phyloP scores from a whole-genome alignment of 2,797 vertebrate species.

The Nasua narica region DNA sequence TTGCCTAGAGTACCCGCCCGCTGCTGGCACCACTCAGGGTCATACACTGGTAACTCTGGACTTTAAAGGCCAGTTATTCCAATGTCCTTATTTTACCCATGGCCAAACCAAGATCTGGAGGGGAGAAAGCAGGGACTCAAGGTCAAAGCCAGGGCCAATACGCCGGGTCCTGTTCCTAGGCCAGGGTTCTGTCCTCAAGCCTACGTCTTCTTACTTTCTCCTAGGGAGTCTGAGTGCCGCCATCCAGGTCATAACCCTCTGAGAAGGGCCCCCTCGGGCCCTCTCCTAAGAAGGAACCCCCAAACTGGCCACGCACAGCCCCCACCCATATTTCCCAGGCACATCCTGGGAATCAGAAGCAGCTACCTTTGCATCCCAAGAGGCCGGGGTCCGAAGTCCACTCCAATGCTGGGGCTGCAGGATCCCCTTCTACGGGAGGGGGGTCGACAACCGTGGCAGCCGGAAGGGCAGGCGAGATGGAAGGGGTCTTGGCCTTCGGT shows the following conservation, averaged over 20 bases:
- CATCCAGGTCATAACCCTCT: background rate
- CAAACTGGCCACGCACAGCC: background rate
- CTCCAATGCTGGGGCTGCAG: constrained; percentile 74
- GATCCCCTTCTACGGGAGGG: constrained; percentile 45
- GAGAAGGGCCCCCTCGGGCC: background rate
- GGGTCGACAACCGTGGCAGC: background rate
- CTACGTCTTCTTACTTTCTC: background rate
- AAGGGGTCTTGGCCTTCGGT: constrained; percentile 71
- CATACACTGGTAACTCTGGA: background rate
- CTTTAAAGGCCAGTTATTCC: background rate
- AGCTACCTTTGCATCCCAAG: constrained; percentile 83
- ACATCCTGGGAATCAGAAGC: background rate
- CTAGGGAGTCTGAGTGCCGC: background rate
- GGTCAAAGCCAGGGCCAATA: background rate
- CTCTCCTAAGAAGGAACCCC: background rate
- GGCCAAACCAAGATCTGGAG: background rate
- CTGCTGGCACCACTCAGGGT: background rate
- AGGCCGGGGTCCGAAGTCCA: constrained; percentile 80
- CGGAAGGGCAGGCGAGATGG: constrained; percentile 50
- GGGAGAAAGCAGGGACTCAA: no score
- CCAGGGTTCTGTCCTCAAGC: background rate
- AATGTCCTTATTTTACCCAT: background rate
- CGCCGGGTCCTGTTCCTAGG: background rate
- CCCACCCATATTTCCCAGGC: background rate
- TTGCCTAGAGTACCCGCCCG: background rate